Percentiles rank a stretch among this genome's conserved stretches.
phyloP scores from a whole-genome alignment of 1,140 invertebrate genomes.

The Zelostemma sp. region DNA sequence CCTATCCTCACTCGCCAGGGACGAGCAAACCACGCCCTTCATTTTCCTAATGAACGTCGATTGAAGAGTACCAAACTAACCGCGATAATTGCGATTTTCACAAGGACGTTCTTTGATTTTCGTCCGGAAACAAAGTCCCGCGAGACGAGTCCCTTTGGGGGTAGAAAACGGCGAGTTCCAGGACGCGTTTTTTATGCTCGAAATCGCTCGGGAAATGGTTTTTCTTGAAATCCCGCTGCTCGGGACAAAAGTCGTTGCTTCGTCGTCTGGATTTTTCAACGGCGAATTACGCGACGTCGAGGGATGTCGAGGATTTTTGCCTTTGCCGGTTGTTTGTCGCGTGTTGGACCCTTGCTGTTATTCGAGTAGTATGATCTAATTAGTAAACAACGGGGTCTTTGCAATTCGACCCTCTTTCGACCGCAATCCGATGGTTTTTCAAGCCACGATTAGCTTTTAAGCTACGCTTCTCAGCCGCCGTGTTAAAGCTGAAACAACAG shows the following conservation, averaged over 20 bases:
- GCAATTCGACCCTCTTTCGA: slow-evolving; percentile 53
- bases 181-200: no score
- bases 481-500: slow-evolving; percentile 19
- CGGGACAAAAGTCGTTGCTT: neutral
- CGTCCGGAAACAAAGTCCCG: no score
- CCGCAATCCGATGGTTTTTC: slow-evolving; percentile 60
- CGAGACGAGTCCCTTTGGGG: no score
- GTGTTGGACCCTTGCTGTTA: slow-evolving; percentile 60
- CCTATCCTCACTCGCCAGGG: slow-evolving; percentile 63
- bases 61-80: no score
- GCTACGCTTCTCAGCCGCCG: slow-evolving; percentile 18
- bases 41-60: neutral
- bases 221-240: neutral
- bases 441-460: slow-evolving; percentile 55
- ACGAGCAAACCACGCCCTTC: slow-evolving; percentile 65
- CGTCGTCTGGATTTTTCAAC: slow-evolving; percentile 2
- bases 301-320: slow-evolving; percentile 18
- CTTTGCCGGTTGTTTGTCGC: slow-evolving; percentile 32
- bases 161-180: no score
- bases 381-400: slow-evolving; percentile 62
- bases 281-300: slow-evolving; percentile 21
- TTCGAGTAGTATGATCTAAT: slow-evolving; percentile 64
- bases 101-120: no score
- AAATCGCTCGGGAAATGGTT: neutral
- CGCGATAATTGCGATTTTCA: neutral